Base-by-base conservation (phyloP, 2,797 vertebrate species). In the Nannoperca obscura region DNA sequence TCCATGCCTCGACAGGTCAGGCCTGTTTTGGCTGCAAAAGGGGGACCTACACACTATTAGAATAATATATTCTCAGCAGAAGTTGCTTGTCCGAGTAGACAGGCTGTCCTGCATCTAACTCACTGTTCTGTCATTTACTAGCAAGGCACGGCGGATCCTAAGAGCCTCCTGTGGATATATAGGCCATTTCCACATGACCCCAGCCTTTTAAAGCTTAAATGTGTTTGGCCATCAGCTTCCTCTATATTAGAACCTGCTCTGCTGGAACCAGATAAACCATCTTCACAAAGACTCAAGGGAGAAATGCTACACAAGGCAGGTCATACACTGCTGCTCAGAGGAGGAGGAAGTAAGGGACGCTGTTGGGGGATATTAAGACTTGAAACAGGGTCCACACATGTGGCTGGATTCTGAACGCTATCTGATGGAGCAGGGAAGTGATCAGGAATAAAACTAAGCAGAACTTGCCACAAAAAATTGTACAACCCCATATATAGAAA, bases 221-320 rank as follows among this genome's bases (percentile, higher is more conserved):
- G 73, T 91, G 88, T 89, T 93, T 91, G 89, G 89, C 87, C 87
- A 71, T 87, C 63, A 71, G 85, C 86, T 92, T 90, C 90, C 89
- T 91, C 81, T 93, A 87, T 89, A 89, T 90, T 89, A 89, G 88
- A 88, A 91, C 81, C 87, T 86, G 86, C 86, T 82, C 84, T 88
- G 88, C 78, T 93, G 87, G 90, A 93, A 91, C 70, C 80, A 90
- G 88, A 92, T 93, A 86, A 90, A 92, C 87, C 85, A 78, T 89
- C 86, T 73, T 77, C 82, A 40, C 71, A 79, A 84, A 80, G 78
- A 80, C 78, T 85, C 66, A 42, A 70, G 77, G 82, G 88, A 83
- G 67, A 86, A 84, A 83, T 49, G 24, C 36, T 83, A 79, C 82
- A 82, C 68, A 76, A 82, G 76, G 79, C 82, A 71, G 80, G 84